Evolutionary conservation across 2,797 vertebrate species (phyloP), one percentile per base, ranked within the genome.

Genomic region (Picus viridis): DNA sequence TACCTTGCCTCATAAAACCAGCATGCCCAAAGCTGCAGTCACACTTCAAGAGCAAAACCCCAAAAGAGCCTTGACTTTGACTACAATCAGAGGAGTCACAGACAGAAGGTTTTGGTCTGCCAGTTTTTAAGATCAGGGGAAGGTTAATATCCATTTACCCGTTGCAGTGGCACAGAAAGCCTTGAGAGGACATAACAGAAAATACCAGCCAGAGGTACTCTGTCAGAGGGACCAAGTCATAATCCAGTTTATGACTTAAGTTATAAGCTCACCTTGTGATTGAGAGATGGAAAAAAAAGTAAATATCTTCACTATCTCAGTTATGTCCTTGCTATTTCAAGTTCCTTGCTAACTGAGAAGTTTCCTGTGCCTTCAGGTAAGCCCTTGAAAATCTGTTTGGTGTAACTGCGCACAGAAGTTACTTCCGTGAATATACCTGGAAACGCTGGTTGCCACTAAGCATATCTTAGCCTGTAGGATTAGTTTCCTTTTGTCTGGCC

Each of bases 131-230:
- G 69, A 58, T 9, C 47, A 8, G 4, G 22, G 9, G 41, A 72
- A 94, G 30, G 73, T 87, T 87, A 94, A 80, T 92, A 86, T 22
- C 26, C 79, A 3, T 85, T 72, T 85, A 24, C 36, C 76, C 59
- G 81, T 14, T 30, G 36, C 30, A 41, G 30, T 58, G 70, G 67
- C 78, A 54, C 14, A 64, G 72, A 41, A 9, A 77, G 22, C 65
- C 86, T 90, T 93, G 81, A 85, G 47, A 90, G 57, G 23, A 27
- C 1, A 0, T 56, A 78, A 69, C 16, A 90, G 47, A 89, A 90
- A 95, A 80, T 11, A 67, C 6, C 24, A 89, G 59, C 34, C 47
- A 71, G 58, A 85, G 45, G 86, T 62, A 75, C 22, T 72, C 87
- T 92, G 39, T 86, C 69, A 72, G 51, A 51, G 26, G 34, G 16